Percentiles rank a stretch among this genome's conserved stretches.
These are phyloP conservation scores for Plebejus melissa DNA, from an alignment of 2,888 invertebrate species.

Conservation along the genomic window DNA sequence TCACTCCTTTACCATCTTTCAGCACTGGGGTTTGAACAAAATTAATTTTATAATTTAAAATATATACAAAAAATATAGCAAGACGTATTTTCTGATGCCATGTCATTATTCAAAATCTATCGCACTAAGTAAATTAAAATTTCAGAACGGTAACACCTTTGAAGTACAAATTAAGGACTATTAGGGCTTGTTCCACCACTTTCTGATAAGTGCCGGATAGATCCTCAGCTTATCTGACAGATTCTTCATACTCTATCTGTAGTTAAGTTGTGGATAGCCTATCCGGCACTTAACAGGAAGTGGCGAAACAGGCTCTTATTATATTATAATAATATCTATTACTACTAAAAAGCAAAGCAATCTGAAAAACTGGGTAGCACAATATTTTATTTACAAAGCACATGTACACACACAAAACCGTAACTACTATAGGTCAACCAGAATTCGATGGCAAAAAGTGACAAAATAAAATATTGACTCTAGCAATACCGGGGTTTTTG, in stretches of 20 bases:
- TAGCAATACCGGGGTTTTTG: no score
- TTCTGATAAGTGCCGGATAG: no score
- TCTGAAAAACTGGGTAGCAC: not conserved
- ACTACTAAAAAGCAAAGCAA: not conserved
- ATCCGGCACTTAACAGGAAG: no score
- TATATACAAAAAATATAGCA: not conserved
- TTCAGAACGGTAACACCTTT: slow-evolving; percentile 9
- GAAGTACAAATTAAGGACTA: not conserved
- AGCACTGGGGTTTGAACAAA: not conserved
- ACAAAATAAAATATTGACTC: no score
- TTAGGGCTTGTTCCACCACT: no score
- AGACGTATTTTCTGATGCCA: not conserved
- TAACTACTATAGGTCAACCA: no score
- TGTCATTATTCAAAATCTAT: not conserved
- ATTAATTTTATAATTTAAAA: not conserved
- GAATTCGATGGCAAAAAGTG: no score
- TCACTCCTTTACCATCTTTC: not conserved
- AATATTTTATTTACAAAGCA: slow-evolving; percentile 7
- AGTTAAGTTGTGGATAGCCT: no score
- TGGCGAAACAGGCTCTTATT: no score
- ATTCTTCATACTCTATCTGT: no score
- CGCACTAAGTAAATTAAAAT: not conserved
- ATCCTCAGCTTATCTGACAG: no score
- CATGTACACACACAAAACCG: not conserved
- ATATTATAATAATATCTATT: not conserved